Base-by-base conservation (phyloP, 2,888 invertebrate genomes). In the Drosophila yooni region DNA sequence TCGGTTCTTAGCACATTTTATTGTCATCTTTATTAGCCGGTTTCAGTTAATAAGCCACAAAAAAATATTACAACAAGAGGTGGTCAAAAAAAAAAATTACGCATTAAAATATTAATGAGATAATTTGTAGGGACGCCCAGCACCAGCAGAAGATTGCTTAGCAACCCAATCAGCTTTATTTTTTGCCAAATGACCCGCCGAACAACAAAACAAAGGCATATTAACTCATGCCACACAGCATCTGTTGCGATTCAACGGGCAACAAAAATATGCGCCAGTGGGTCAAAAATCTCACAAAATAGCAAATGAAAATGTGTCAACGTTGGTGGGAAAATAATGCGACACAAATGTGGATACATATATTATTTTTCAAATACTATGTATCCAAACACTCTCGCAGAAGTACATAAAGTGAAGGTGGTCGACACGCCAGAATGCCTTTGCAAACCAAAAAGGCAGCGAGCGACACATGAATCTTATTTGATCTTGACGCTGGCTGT, bases 361-460 rank as follows among this genome's bases (percentile, higher is more conserved):
- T 40, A 18, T 27, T 25, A 51, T 70, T 60, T 46, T 70, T 66
- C 38, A 36, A 57, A 73, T 40, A 38, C 18, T 27, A 50, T 46
- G 25, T 29, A 46, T 25, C 4, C 48, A 40, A 43, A 60, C 40
- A 69, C 57, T 38, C 33, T 18, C 43, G 6, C 18, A 4, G 11
- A 36, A 50, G 57, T 51, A 65, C 50, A 34, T 46, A 63, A 79
- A 73, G 79, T 79, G 79, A 78, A 79, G 60, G 79, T 80, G 76
- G 46, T 61, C 57, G 82, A 82, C 81, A 87, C 80, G 83, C 60
- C 76, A 85, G 82, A 85, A 82, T 87, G 80, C 65, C 62, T 76
- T 64, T 27, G 53, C 51, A 62, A 50, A 36, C 11, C 3, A 36
- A 40, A 61, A 38, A 64, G 63, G 64, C 69, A 67, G 50, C 70